Evolutionary conservation across 2,888 invertebrate genomes (phyloP).

Genomic region (Harpalus rubripes): DNA sequence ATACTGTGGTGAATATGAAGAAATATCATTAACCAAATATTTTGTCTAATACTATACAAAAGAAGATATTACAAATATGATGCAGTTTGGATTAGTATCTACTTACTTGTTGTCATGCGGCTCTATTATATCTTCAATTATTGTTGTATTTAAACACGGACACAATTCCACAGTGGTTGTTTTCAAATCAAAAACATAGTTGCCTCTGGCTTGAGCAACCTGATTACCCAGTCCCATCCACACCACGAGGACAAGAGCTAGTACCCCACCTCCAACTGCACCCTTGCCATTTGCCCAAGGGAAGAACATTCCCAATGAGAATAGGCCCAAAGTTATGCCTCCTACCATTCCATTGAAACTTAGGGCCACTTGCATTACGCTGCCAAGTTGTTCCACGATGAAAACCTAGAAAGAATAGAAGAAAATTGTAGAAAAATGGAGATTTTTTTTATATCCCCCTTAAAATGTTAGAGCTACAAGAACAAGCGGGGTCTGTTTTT

Average conservation of each 20-base stretch:
- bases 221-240: slow-evolving; percentile 86
- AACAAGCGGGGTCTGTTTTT: too few relatives aligned
- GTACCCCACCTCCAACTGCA: slow-evolving; percentile 82
- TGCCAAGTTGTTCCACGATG: slow-evolving; percentile 91
- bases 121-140: background rate
- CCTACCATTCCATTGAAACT: slow-evolving; percentile 94
- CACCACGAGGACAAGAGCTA: slow-evolving; percentile 81
- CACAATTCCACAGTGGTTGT: slow-evolving; percentile 80
- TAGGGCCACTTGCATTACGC: slow-evolving; percentile 92
- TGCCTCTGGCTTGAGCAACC: slow-evolving; percentile 78
- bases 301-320: slow-evolving; percentile 92
- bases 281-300: slow-evolving; percentile 92
- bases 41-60: too few relatives aligned
- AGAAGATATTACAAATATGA: too few relatives aligned
- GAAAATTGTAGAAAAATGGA: background rate
- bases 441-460: background rate
- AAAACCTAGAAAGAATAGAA: slow-evolving; percentile 81
- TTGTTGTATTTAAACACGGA: slow-evolving; percentile 76
- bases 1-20: too few relatives aligned
- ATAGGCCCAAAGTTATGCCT: slow-evolving; percentile 92
- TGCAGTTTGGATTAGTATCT: too few relatives aligned
- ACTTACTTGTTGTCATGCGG: slow-evolving; percentile 56
- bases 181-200: slow-evolving; percentile 76
- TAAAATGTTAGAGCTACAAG: too few relatives aligned
- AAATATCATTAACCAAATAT: too few relatives aligned